Evolutionary conservation across 53 echinoderm and acorn worm species (phyloP), one percentile per base, ranked within the genome.

Genomic region (Antedon mediterranea): DNA sequence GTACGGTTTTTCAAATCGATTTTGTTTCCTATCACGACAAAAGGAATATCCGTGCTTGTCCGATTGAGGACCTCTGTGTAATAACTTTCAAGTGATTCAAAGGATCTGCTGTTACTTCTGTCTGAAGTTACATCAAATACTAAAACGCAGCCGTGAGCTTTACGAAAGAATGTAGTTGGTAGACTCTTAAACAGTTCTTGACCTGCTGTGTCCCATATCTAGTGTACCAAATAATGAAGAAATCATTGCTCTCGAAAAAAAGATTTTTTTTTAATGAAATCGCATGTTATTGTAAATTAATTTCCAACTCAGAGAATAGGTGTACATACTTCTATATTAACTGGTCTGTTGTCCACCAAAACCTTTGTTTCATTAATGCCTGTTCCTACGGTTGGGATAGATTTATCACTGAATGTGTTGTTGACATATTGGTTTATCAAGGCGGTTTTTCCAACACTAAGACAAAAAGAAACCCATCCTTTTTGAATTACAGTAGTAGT

Each of bases 171-270:
- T 29, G 92, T 98, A 31, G 92, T 92, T 30, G 98, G 98, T 75
- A 98, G 81, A 78, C 98, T 98, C 83, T 98, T 92, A 79, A 98
- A 98, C 82, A 98, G 87, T 37, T 98, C 98, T 74, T 93, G 98
- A 11, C 98, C 98, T 14, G 98, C 98, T 77, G 98, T 98, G 81
- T 98, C 98, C 98, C 98, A 98, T 71, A 98, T 93, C 98, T 98
- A 78, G 4, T 4, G 29, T 7, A 73, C 0, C 73, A 71, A 28
- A 13, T 57, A 37, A 11, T 37, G 11, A 37, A 11, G 4, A 37
- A 6, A 37, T 37, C 37, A 37, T 37, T 37, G 4, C 37, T 37
- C 37, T 11, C 11, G n/a, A n/a, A n/a, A n/a, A n/a, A n/a, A n/a
- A n/a, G n/a, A n/a, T n/a, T n/a, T n/a, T n/a, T n/a, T n/a, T n/a